Percentiles rank a stretch among this genome's conserved stretches.
Conservation (phyloP, 2,888 invertebrate species). For the Lithophane leautieri region DNA sequence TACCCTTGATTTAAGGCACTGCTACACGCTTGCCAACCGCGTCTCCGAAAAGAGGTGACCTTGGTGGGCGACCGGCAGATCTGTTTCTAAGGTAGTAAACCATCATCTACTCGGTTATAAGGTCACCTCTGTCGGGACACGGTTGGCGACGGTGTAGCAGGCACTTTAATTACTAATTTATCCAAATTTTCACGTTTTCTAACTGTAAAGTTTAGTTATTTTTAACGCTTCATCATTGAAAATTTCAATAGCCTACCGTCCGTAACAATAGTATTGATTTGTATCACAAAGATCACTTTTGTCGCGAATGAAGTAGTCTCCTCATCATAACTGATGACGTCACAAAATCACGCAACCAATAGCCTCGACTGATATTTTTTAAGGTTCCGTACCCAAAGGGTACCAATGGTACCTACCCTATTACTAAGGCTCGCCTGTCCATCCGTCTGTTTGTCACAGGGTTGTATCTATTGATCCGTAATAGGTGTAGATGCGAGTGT, state of each 20-base stretch:
- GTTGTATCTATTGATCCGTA: neutral
- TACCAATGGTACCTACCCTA: neutral
- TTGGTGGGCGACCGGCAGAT: no score
- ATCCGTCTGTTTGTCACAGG: neutral
- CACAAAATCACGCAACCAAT: constrained; percentile 46
- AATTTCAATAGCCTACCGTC: constrained; percentile 30
- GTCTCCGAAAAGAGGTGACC: no score
- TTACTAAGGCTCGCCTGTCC: neutral
- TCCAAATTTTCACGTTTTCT: neutral
- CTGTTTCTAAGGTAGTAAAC: no score
- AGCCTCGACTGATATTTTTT: constrained; percentile 32
- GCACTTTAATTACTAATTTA: neutral
- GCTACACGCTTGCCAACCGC: no score
- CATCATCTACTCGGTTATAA: no score
- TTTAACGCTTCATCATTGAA: constrained; percentile 19
- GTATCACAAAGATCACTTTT: constrained; percentile 52
- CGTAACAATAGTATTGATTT: constrained; percentile 40
- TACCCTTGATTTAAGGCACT: constrained; percentile 3
- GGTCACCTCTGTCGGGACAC: no score
- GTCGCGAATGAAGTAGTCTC: constrained; percentile 39
- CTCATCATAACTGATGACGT: constrained; percentile 57
- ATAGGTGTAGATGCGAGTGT: neutral
- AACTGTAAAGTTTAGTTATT: neutral
- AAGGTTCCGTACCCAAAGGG: neutral
- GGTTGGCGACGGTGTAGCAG: no score